phyloP scores from a whole-genome alignment of 2,113 vertebrate species.

The Atrichornis clamosus region DNA sequence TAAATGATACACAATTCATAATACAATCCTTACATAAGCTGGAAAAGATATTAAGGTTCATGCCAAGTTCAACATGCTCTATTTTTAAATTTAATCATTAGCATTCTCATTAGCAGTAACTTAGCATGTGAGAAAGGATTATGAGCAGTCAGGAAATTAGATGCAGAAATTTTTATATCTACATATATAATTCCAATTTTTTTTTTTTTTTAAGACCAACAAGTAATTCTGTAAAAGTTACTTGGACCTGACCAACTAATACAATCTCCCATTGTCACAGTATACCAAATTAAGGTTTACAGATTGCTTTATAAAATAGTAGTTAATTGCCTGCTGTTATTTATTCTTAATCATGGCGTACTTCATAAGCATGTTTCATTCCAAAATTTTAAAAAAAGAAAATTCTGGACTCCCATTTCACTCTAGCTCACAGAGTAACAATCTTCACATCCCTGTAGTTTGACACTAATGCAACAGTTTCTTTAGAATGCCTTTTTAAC shows the following conservation, averaged over 20 bases:
- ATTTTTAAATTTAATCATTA: slow-evolving; percentile 18
- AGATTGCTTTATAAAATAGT: not conserved
- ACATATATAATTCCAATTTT: not conserved
- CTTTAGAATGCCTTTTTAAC: not conserved
- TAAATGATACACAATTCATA: slow-evolving; percentile 10
- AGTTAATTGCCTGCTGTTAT: not conserved
- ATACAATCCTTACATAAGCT: not conserved
- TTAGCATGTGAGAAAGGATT: not conserved
- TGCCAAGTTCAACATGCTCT: not conserved
- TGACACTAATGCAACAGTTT: not conserved
- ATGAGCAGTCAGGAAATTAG: not conserved
- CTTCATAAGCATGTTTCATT: not conserved
- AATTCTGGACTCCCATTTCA: not conserved
- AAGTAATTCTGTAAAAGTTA: not conserved
- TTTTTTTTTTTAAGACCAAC: not conserved
- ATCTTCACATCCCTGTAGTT: not conserved
- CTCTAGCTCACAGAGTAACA: not conserved
- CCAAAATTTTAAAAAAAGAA: not conserved
- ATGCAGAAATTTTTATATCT: not conserved
- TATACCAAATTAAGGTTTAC: not conserved
- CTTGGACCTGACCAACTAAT: not conserved
- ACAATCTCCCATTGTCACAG: not conserved
- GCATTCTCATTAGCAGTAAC: slow-evolving; percentile 22
- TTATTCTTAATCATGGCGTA: not conserved
- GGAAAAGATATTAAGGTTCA: slow-evolving; percentile 37